Base-by-base conservation (phyloP, 2,888 invertebrate species). In the Mycalesis mineus region DNA sequence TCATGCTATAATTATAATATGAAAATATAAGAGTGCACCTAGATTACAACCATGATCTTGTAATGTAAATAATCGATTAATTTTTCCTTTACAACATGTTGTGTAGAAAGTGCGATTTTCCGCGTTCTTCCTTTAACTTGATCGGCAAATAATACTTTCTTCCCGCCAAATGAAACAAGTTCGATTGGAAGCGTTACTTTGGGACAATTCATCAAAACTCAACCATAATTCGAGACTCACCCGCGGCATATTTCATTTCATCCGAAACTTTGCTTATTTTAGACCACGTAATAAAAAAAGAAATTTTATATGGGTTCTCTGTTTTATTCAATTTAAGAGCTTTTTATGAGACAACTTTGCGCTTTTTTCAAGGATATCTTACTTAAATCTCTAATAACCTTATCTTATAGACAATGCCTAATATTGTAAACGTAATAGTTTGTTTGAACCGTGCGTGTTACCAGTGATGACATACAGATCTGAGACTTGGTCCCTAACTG, bases 141-240 rank as follows among this genome's bases (percentile, higher is more conserved):
- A 29, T 28, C 29, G 8, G 40, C 36, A 37, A 47, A 51, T 36
- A 42, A 53, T 37, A 45, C 13, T 53, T 47, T 40, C 42, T 49
- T 39, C 14, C 39, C 29, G 37, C n/a, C 36, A 48, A 53, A 53
- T 57, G 47, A 53, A 41, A 36, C 31, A 57, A 57, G 57, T 57
- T 57, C 48, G 47, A 57, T 56, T 17, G 37, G 13, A 13, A 33
- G 40, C 28, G 17, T 29, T 41, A 15, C n/a, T 52, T 53, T n/a
- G 29, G n/a, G 37, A 42, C 48, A 53, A 55, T 53, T 57, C 57
- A 48, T 57, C 57, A 57, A 57, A 56, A 57, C 40, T 57, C 53
- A 15, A 47, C n/a, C 22, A 17, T 33, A 57, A 57, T 48, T 52
- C 48, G 47, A 48, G 47, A 47, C 47, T 52, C 13, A 57, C 45